phyloP scores from a whole-genome alignment of 2,797 vertebrate genomes.

The Leptodactylus fallax region DNA sequence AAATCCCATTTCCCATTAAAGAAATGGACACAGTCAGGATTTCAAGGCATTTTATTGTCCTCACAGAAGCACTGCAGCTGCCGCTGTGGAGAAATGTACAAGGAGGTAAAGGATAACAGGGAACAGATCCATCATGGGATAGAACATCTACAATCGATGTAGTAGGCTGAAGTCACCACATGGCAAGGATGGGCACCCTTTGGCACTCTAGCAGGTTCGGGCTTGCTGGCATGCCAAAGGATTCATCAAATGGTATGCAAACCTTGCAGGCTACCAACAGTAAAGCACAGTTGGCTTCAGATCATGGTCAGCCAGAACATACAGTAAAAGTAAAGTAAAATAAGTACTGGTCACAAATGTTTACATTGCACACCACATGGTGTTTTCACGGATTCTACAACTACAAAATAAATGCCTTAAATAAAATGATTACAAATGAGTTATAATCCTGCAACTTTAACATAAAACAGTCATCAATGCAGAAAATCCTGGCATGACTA shows the following conservation, averaged over 20 bases:
- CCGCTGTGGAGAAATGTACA: conserved; percentile 41
- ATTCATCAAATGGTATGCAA: conserved; percentile 10
- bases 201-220: conserved; percentile 28
- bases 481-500: conserved; percentile 65
- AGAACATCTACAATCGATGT: conserved; percentile 42
- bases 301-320: neutral
- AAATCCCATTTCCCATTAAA: neutral
- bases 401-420: conserved; percentile 45
- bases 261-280: conserved; percentile 9
- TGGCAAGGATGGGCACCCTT: conserved; percentile 24
- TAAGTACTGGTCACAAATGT: conserved; percentile 47
- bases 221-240: conserved; percentile 34
- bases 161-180: conserved; percentile 4
- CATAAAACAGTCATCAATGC: conserved; percentile 61
- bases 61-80: conserved; percentile 59
- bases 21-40: conserved; percentile 65
- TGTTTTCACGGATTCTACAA: conserved; percentile 9
- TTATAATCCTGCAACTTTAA: conserved; percentile 39
- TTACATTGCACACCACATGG: conserved; percentile 17
- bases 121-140: conserved; percentile 32
- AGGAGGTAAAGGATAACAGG: conserved; percentile 40
- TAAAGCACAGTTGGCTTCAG: neutral
- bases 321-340: neutral
- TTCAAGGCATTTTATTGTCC: conserved; percentile 76
- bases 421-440: conserved; percentile 48